A percentile compares a stretch with the other conserved stretches of the same genome.
Conservation (phyloP, 2,797 vertebrate genomes). For the Enteromius treurensis region DNA sequence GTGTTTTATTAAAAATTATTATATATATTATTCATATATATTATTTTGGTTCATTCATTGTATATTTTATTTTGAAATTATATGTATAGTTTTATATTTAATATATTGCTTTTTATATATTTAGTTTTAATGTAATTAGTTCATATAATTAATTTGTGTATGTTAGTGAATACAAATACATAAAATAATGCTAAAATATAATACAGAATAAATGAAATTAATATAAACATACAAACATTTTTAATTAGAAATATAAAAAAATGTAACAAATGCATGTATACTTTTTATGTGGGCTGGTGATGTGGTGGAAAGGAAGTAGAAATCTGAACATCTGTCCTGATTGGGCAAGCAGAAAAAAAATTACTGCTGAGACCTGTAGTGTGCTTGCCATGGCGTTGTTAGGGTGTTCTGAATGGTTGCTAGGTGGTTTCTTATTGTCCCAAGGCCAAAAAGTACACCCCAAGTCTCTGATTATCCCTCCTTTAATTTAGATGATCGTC, state of each 20-base stretch:
- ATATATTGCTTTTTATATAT: not conserved
- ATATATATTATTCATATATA: not conserved
- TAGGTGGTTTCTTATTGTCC: not conserved
- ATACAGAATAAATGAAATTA: too few relatives aligned
- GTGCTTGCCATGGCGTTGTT: not conserved
- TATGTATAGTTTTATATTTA: not conserved
- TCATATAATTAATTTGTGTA: not conserved
- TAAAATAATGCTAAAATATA: not conserved
- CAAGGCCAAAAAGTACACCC: not conserved
- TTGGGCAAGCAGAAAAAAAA: not conserved
- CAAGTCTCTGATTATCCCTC: not conserved
- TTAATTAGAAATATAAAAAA: too few relatives aligned
- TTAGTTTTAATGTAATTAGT: not conserved
- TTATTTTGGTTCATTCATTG: not conserved
- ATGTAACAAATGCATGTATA: not conserved
- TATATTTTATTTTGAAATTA: not conserved
- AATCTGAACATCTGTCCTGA: not conserved
- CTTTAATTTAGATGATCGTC: not conserved
- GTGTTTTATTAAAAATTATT: not conserved
- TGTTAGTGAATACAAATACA: not conserved
- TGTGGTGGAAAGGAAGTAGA: not conserved
- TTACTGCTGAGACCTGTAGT: not conserved
- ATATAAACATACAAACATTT: too few relatives aligned
- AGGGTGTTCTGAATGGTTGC: not conserved
- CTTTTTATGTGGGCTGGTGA: not conserved